These are phyloP conservation scores for Homalodisca vitripennis DNA, from an alignment of 1,140 invertebrate species.

Conservation along the genomic window DNA sequence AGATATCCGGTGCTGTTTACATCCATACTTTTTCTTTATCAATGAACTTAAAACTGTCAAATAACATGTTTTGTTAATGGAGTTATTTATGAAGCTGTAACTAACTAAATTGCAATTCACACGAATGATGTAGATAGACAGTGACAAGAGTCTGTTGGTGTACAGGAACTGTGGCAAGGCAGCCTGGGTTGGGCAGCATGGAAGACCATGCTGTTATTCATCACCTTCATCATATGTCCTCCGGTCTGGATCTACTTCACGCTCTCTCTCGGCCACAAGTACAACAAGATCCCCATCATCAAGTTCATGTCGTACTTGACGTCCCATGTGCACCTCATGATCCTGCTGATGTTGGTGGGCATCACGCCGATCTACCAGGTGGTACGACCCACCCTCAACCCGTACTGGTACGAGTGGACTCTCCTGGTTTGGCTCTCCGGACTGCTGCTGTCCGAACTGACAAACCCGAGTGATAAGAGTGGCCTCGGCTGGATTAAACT, in stretches of 20 bases:
- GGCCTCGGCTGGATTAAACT: slow-evolving; percentile 92
- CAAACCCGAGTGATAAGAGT: slow-evolving; percentile 93
- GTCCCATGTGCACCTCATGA: slow-evolving; percentile 96
- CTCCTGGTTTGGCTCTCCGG: slow-evolving; percentile 95
- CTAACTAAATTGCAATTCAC: too few species aligned
- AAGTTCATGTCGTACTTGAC: slow-evolving; percentile 99
- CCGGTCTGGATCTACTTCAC: slow-evolving; percentile 96
- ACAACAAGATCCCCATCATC: slow-evolving; percentile 95
- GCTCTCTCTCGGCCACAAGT: slow-evolving; percentile 91
- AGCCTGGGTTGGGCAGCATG: slow-evolving; percentile 93
- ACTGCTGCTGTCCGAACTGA: slow-evolving; percentile 91
- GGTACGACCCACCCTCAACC: slow-evolving; percentile 67
- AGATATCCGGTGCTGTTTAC: too few species aligned
- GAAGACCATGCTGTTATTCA: slow-evolving; percentile 90
- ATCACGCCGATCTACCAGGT: slow-evolving; percentile 86
- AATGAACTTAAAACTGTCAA: too few species aligned
- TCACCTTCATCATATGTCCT: slow-evolving; percentile 89
- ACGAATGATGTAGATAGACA: too few species aligned
- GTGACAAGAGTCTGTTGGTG: too few species aligned
- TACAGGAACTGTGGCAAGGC: slow-evolving; percentile 94
- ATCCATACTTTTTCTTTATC: too few species aligned
- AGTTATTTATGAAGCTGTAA: too few species aligned
- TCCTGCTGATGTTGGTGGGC: slow-evolving; percentile 86
- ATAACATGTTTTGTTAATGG: too few species aligned
- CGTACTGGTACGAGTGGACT: slow-evolving; percentile 96